phyloP scores from a whole-genome alignment of 2,113 vertebrate genomes.

The Cynoglossus semilaevis region DNA sequence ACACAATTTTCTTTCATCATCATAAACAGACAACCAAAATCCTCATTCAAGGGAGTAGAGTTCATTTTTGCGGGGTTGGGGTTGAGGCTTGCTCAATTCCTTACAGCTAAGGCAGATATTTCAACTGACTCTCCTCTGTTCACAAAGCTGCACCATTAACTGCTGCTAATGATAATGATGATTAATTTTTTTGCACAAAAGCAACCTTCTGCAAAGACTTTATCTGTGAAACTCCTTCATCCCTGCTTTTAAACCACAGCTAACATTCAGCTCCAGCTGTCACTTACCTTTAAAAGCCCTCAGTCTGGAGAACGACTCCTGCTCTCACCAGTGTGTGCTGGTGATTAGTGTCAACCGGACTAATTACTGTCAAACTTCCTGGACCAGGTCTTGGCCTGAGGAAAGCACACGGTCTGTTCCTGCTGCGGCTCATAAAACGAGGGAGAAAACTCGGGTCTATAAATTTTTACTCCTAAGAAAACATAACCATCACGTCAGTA shows the following conservation, averaged over 20 bases:
- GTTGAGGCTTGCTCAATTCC: too few species aligned
- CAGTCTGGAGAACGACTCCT: neutral
- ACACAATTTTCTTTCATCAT: too few species aligned
- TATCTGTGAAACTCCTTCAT: neutral
- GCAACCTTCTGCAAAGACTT: neutral
- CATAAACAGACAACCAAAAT: too few species aligned
- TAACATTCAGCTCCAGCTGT: slow-evolving; percentile 2
- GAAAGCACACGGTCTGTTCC: slow-evolving; percentile 16
- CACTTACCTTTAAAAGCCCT: slow-evolving; percentile 7
- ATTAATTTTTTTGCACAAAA: neutral
- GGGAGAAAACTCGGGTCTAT: too few species aligned
- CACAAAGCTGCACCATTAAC: too few species aligned
- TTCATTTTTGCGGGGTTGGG: too few species aligned
- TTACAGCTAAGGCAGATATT: too few species aligned
- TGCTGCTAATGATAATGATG: too few species aligned
- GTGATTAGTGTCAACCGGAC: slow-evolving; percentile 47
- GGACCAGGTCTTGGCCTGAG: slow-evolving; percentile 19
- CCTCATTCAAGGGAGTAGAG: too few species aligned
- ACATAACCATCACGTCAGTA: too few species aligned
- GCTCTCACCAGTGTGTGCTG: slow-evolving; percentile 10
- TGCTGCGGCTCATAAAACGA: slow-evolving; percentile 2
- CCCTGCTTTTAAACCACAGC: neutral
- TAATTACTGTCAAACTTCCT: slow-evolving; percentile 54
- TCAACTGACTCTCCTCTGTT: too few species aligned
- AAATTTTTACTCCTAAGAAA: too few species aligned